Percentiles rank a stretch among this genome's conserved stretches.
Conservation (phyloP, 2,888 invertebrate species). For the Nezara viridula region DNA sequence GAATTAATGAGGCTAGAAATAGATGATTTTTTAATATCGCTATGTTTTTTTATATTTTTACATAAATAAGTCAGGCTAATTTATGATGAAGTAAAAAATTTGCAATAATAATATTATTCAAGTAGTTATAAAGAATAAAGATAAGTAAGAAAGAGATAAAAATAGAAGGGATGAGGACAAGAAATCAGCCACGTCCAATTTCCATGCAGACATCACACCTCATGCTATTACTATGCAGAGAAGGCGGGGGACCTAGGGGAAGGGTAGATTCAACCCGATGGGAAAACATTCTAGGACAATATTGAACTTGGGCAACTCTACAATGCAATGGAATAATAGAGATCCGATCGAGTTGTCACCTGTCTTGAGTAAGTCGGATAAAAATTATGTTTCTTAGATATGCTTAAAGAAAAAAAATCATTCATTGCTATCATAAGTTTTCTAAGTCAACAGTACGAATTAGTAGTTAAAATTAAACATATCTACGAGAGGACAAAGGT, state of each 20-base stretch:
- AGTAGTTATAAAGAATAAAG: not conserved
- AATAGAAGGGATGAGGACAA: not conserved
- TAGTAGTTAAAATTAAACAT: no score
- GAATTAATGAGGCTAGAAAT: no score
- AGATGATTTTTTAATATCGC: no score
- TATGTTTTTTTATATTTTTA: no score
- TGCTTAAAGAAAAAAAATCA: not conserved
- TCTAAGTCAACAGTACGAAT: no score
- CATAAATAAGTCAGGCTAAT: not conserved
- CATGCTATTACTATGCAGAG: constrained; percentile 4
- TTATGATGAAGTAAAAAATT: not conserved
- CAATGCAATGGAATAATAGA: not conserved
- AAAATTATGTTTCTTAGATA: not conserved
- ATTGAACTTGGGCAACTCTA: not conserved
- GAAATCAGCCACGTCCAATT: not conserved
- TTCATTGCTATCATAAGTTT: no score
- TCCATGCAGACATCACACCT: constrained; percentile 19
- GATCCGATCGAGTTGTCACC: not conserved
- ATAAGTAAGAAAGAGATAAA: not conserved
- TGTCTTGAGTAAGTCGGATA: not conserved
- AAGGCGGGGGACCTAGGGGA: not conserved
- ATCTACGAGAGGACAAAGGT: no score
- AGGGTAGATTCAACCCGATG: not conserved
- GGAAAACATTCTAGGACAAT: not conserved
- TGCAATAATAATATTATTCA: not conserved